Evolutionary conservation across 2,797 vertebrate species (phyloP).

Genomic region (Cyclura pinguis): DNA sequence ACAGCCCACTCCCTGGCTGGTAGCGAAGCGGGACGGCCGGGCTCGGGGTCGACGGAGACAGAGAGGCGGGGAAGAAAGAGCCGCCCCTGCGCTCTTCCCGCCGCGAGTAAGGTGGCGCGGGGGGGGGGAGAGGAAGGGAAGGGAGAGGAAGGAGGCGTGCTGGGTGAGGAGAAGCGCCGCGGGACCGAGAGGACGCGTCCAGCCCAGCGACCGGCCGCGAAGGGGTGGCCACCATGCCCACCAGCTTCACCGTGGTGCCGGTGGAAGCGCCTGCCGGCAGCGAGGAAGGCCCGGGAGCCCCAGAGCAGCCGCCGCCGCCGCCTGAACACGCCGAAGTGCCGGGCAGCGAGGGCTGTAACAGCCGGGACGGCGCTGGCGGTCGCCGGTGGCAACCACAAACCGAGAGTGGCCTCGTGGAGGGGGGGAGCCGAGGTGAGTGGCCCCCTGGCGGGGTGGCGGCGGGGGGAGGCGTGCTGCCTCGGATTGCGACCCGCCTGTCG

Average conservation of each 20-base stretch:
- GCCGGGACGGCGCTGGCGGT: neutral
- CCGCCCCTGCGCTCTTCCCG: neutral
- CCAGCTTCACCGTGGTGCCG: conserved; percentile 43
- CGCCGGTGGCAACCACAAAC: neutral
- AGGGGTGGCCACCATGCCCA: conserved; percentile 1
- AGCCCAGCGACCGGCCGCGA: neutral
- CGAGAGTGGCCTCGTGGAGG: neutral
- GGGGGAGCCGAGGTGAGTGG: neutral
- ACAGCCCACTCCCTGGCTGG: neutral
- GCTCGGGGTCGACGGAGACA: neutral
- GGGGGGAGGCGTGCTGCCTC: too few species aligned
- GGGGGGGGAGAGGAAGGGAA: neutral
- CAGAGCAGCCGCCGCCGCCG: neutral
- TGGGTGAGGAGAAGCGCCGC: neutral
- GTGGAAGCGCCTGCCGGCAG: conserved; percentile 18
- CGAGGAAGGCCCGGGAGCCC: neutral
- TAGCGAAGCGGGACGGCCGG: neutral
- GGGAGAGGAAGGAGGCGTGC: neutral
- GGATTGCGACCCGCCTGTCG: too few species aligned
- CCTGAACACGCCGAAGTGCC: neutral
- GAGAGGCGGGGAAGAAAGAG: neutral
- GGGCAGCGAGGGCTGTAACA: too few species aligned
- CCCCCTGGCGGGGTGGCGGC: too few species aligned
- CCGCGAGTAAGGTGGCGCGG: neutral
- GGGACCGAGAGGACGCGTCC: neutral